Base-by-base conservation (phyloP, 2,888 invertebrate genomes). In the Thecophora atra region DNA sequence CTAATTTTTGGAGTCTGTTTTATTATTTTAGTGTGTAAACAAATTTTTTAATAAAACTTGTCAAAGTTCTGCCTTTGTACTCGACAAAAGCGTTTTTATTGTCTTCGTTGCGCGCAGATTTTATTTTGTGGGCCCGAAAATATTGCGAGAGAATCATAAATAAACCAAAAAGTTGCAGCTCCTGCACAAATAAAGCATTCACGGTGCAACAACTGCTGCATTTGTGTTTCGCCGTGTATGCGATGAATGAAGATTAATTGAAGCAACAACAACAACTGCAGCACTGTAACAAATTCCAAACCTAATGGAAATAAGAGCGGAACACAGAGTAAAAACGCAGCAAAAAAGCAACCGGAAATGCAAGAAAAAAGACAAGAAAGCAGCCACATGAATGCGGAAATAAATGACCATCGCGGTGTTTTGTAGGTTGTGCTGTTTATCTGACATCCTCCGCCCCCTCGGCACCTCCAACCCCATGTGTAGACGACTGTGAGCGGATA, bases 221-320 rank as follows among this genome's bases (percentile, higher is more conserved):
- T 42, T 56, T 44, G 28, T 60, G 62, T 47, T 21, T 66, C 42
- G 28, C 13, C 64, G 19, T 47, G 60, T 69, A 47, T 60, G 69
- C 26, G 26, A 54, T 67, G 56, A 51, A 72, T 68, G 68, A 69
- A 64, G 62, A 66, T 68, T 62, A 63, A 69, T 63, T 68, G 28
- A 54, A 67, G 52, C 62, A 72, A 62, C 30, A 62, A 24, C 60
- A 58, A 15, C 47, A 70, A 67, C n/a, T 17, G 28, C 30, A 66
- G 56, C 58, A 47, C 44, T 47, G 44, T 11, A 64, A 64, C 64
- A 44, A 64, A 42, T 64, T 47, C 64, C 44, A 60, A 69, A 54
- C 60, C 44, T 44, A 60, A 69, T 60, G 69, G 47, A 69, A 60
- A 60, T 47, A 60, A 69, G 19, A 44, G 47, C 8, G 47, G 4